Conservation (phyloP, 2,113 vertebrate species). For the Neodontobutis hainanensis region DNA sequence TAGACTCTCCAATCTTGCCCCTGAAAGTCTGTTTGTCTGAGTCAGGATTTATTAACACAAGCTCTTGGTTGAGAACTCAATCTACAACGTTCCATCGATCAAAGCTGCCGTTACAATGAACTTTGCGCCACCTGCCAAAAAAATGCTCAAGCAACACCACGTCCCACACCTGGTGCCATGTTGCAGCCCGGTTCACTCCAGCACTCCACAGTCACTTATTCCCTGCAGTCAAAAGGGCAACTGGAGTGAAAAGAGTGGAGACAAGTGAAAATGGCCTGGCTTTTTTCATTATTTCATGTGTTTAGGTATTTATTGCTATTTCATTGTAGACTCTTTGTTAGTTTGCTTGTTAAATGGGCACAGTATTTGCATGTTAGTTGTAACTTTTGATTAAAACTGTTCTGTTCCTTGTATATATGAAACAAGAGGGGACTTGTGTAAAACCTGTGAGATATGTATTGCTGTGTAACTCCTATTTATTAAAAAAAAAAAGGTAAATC, state of each 20-base stretch:
- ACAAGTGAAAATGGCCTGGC: background rate
- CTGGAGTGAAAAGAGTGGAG: conserved; percentile 14
- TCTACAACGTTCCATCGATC: conserved; percentile 67
- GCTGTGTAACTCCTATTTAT: too few species aligned
- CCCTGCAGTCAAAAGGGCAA: conserved; percentile 41
- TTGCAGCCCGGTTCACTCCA: conserved; percentile 53
- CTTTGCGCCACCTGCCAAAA: conserved; percentile 49
- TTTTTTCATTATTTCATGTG: too few species aligned
- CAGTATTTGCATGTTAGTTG: too few species aligned
- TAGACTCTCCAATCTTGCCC: conserved; percentile 42
- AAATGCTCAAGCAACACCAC: conserved; percentile 58
- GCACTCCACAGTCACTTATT: conserved; percentile 45
- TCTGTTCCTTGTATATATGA: too few species aligned
- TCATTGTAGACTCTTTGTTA: too few species aligned
- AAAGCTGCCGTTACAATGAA: conserved; percentile 63
- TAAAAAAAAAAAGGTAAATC: too few species aligned
- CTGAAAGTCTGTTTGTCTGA: conserved; percentile 61
- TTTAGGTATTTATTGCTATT: too few species aligned
- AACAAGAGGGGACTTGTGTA: too few species aligned
- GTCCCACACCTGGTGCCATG: conserved; percentile 62
- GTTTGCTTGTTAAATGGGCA: too few species aligned
- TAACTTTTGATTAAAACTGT: too few species aligned
- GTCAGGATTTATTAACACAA: conserved; percentile 71
- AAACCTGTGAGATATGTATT: too few species aligned
- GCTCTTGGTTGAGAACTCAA: conserved; percentile 66